These are phyloP conservation scores for Ectropis grisescens DNA, from an alignment of 1,140 invertebrate genomes.

Conservation along the genomic window DNA sequence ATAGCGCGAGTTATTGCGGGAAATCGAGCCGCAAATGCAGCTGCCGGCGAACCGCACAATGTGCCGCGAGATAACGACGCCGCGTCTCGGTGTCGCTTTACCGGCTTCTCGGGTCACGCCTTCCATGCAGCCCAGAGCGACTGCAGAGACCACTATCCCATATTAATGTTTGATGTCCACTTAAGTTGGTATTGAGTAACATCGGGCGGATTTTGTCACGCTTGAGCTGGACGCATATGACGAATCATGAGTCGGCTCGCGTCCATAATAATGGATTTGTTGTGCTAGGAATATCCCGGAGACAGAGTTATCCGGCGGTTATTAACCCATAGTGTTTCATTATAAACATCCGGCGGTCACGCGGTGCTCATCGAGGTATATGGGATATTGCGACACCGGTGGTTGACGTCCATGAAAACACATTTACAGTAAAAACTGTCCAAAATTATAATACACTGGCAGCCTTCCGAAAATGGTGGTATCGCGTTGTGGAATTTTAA, in stretches of 20 bases:
- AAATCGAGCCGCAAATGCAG: constrained; percentile 39
- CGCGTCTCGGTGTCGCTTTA: constrained; percentile 4
- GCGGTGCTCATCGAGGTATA: constrained; percentile 38
- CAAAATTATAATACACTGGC: constrained; percentile 15
- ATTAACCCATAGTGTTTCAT: constrained; percentile 43
- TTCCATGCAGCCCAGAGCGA: no score
- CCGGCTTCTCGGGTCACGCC: constrained; percentile 19
- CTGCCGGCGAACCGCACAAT: constrained; percentile 45
- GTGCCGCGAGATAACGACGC: constrained; percentile 18
- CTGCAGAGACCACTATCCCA: no score
- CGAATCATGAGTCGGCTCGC: no score
- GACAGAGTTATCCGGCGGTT: constrained; percentile 39
- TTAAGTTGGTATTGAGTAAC: no score
- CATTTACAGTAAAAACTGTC: constrained; percentile 6
- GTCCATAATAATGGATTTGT: no score
- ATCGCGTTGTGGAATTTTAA: constrained; percentile 32
- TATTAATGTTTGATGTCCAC: no score
- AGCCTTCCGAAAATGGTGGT: constrained; percentile 19
- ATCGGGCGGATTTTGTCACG: no score
- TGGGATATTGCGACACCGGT: constrained; percentile 41
- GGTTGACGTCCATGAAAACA: neutral
- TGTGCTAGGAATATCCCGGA: no score
- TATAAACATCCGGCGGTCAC: constrained; percentile 39
- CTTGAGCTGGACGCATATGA: no score
- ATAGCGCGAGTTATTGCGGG: constrained; percentile 42